Conservation (phyloP, 2,113 vertebrate species). For the Prinia subflava region DNA sequence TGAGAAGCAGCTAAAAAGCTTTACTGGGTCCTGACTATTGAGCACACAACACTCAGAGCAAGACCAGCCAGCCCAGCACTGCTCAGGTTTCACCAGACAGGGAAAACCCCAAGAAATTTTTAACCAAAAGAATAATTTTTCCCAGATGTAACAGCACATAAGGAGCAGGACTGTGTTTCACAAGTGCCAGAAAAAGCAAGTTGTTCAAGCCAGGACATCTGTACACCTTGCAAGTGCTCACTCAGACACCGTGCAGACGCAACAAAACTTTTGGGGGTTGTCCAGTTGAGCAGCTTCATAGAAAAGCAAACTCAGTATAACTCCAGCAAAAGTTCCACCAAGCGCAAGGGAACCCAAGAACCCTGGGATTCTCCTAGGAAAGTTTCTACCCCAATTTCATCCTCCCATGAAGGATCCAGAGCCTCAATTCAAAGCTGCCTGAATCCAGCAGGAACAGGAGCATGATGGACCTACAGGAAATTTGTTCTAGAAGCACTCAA, state of each 20-base stretch:
- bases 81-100: not conserved
- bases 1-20: not conserved
- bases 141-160: not conserved
- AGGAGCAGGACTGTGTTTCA: not conserved
- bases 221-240: not conserved
- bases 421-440: not conserved
- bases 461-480: not conserved
- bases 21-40: not conserved
- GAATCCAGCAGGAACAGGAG: not conserved
- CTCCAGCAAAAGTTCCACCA: not conserved
- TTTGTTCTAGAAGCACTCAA: not conserved
- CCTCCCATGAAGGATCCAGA: fast-evolving
- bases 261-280: not conserved
- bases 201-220: not conserved
- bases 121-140: not conserved
- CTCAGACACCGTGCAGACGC: fast-evolving
- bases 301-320: not conserved
- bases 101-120: not conserved
- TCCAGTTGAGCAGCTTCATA: not conserved
- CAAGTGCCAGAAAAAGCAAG: not conserved
- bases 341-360: not conserved
- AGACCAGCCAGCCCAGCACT: not conserved
- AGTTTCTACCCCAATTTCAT: not conserved
- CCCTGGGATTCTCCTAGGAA: not conserved
- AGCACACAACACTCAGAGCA: not conserved